Base-by-base conservation (phyloP, 2,113 vertebrate species). In the Eurypyga helias region DNA sequence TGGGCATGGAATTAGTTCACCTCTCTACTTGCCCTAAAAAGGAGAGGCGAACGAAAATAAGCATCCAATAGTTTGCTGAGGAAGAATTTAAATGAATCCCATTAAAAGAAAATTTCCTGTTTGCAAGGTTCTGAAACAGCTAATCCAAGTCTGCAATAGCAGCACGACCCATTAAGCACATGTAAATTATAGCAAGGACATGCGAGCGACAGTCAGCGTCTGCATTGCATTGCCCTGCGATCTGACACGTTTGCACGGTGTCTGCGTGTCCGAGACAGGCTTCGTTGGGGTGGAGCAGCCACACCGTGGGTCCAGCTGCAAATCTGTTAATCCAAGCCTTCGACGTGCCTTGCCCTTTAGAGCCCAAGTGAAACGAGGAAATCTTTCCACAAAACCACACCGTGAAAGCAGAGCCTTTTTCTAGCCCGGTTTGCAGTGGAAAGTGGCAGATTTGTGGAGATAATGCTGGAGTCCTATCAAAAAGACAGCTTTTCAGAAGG, bases 401-500 rank as follows among this genome's bases (percentile, higher is more conserved):
- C 25, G 24, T 18, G n/a, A 83, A 92, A 84, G 65, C 20, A 38
- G 46, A 48, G 80, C 4, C 17, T 90, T 77, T 57, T 54, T 6
- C 76, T 52, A 82, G 45, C 15, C 28, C 49, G 6, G 13, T 34
- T 79, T 48, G 71, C 76, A 51, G 36, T 25, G 55, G 64, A 61
- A 94, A 94, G 51, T 48, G 77, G 67, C 18, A 24, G 43, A 67
- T 76, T 61, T 65, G 45, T 72, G 73, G 70, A 85, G 65, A 41
- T 79, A 79, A 75, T 58, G 51, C 26, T 79, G 33, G 55, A 73
- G 65, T 60, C 58, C 71, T 66, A 13, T 92, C 52, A 86, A 52
- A 82, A 75, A 87, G 67, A 66, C 66, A 90, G 65, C 55, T 91
- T 87, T 87, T 90, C 82, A 65, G 76, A 95, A 82, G 80, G n/a